Evolutionary conservation across 2,797 vertebrate species (phyloP), one percentile per base, ranked within the genome.

Genomic region (Argyrosomus regius): DNA sequence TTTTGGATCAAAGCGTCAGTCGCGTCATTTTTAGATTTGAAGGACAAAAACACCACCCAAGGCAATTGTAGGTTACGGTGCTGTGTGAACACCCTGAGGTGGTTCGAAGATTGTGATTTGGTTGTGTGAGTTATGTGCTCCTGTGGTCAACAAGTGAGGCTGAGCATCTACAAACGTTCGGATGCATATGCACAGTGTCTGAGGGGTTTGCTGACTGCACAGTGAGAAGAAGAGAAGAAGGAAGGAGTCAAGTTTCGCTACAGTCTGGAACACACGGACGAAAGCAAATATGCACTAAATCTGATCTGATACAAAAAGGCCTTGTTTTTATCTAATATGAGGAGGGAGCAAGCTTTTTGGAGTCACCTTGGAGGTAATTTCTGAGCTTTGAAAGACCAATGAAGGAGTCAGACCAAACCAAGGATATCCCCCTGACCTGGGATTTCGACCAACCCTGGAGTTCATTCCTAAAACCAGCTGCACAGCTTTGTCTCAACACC

Each of bases 401-500:
- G 95, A 95, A 94, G 86, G 88, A 91, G 39, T 83, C 89, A 0
- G 91, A 93, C n/a, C 84, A 76, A 50, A 77, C 26, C 59, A 85
- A 82, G 48, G 91, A 94, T 20, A 52, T 13, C 31, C 72, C 61
- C 72, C 60, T 84, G 60, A 85, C 31, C 16, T 90, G 82, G 83
- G 90, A 86, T 6, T 88, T 81, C 0, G 88, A 95, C 63, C 88
- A 86, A 17, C 77, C 91, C 16, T 94, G 93, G 93, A 50, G 59
- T 39, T 82, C 86, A 0, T 75, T 89, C 43, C 64, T 89, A 1
- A 86, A 86, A 61, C 91, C 83, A 0, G 62, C 89, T 7, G 79
- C 90, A 2, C 80, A 35, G 49, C 95, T 96, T 18, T 87, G 91
- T 72, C 92, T 96, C 39, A 89, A 95, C 82, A 74, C 93, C 41